Base-by-base conservation (phyloP, 2,888 invertebrate genomes). In the Megaustenia siamemsis region DNA sequence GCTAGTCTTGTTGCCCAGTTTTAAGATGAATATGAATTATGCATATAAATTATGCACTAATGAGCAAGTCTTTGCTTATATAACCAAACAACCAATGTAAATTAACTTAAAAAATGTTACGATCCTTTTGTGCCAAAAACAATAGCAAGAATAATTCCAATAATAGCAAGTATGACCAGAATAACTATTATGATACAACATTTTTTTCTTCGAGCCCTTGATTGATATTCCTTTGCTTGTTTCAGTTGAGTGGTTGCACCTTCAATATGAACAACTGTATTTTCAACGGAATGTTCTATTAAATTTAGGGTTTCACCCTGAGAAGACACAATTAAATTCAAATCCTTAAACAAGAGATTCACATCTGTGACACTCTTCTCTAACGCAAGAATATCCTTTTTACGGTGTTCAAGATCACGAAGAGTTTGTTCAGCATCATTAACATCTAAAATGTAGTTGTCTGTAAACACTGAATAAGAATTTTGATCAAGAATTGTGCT, bases 351-450 rank as follows among this genome's bases (percentile, higher is more conserved):
- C 60, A 92, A 81, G 32, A 86, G 84, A 85, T 92, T 91, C 12
- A 92, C 92, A 84, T 91, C 89, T 18, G 90, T 83, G 15, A 92
- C 90, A 86, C 90, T 90, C 77, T 89, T 88, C 87, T 92, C 92
- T 45, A 92, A 86, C 43, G 89, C 89, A 68, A 89, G 88, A 66
- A 92, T 89, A 85, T 91, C 92, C 35, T 88, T 87, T 69, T 90
- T 89, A n/a, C 92, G 85, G 45, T 89, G 88, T 78, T 92, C 88
- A 8, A 91, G 82, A 53, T 90, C 89, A 15, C 89, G 87, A 32
- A 92, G 86, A 49, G 90, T 90, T 68, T 87, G 79, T 66, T 88
- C 88, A 1, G 92, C 91, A 86, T 90, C 89, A 63, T 90, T 87
- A 32, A 89, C 88, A 78, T 91, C 89, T 40, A 86, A 77, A 28